Evolutionary conservation across 2,888 invertebrate genomes (phyloP), one percentile per base, ranked within the genome.

Genomic region (Pristionchus exspectatus): DNA sequence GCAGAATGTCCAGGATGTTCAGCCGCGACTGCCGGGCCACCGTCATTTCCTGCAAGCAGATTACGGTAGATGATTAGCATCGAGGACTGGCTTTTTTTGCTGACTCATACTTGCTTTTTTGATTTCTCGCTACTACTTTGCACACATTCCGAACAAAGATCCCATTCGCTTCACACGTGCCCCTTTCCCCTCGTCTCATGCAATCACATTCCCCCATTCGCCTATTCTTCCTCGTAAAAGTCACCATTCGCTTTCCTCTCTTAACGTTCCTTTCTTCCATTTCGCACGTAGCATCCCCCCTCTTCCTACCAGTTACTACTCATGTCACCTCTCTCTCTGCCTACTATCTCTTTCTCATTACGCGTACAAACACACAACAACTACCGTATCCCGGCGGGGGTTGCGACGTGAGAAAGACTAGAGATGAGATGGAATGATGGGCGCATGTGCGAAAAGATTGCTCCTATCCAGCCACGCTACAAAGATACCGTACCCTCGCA

Each of bases 1-100:
- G 94, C 90, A 94, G 91, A 27, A 91, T 88, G 85, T 93, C 93
- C 56, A 93, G 90, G 24, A 92, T 90, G 81, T 92, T 92, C 59
- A 93, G 92, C 33, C 92, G 92, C 72, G 93, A 93, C 12, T 90
- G 90, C 74, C 93, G 89, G 33, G 90, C 90, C n/a, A 91, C 83
- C 30, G 88, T 83, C 24, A 93, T 90, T 86, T 93, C 93, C 86
- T 92, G 90, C 24, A 90, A 18, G 44, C 10, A 18, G 56, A 27
- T 84, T 56, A 84, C 84, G 27, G 84, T 84, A n/a, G 24, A 44
- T 81, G 9, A n/a, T 4, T 4, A 5, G 30, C 12, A 69, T 69
- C 69, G 69, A 30, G 30, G 12, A 69, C 69, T 69, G 69, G 30
- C 30, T 38, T 38, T 74, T 38, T 72, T 72, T 14, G 16, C 38